Evolutionary conservation across 64 coral and sea anemone species (phyloP), one percentile per base, ranked within the genome.

Genomic region (Catalaphyllia jardinei): DNA sequence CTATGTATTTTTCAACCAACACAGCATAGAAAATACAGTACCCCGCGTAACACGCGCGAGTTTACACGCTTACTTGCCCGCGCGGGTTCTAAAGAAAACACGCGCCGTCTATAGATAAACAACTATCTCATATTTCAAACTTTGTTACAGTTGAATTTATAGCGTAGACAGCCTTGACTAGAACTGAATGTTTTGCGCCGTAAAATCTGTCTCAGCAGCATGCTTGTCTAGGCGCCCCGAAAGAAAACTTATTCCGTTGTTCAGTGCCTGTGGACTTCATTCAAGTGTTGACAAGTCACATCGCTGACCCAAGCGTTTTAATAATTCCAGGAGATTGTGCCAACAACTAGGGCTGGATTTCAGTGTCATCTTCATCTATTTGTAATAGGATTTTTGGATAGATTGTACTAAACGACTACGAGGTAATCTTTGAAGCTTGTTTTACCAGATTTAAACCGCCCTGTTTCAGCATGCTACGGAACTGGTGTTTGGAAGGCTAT

Each of bases 281-380:
- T 80, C 22, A 65, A n/a, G 81, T 85, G 81, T 71, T 85, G 81
- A 85, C 81, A 85, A 46, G 20, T 24, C 19, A 6, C 11, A 20
- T 22, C 51, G 38, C 22, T 51, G 81, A 71, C 62, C 35, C 27
- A 71, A 85, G 24, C 39, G 52, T 85, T 71, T 71, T 3, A 85
- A 35, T 71, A 71, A 71, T 71, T 51, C 46, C 25, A 27, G 81
- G 13, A 16, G 33, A 28, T 39, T 51, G 35, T 80, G 13, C 28
- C 5, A 79, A 69, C 65, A 46, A 46, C 42, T 46, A n/a, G 65
- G 65, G 25, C 5, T 69, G 65, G 65, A 69, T 69, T 69, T 69
- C 65, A 69, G 8, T 27, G 22, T 11, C 65, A 25, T 27, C 25
- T 79, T 59, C 62, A 61, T 12, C 11, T 18, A 61, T 80, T 49